phyloP scores from a whole-genome alignment of 2,113 vertebrate species.

The Hystrix cristata region DNA sequence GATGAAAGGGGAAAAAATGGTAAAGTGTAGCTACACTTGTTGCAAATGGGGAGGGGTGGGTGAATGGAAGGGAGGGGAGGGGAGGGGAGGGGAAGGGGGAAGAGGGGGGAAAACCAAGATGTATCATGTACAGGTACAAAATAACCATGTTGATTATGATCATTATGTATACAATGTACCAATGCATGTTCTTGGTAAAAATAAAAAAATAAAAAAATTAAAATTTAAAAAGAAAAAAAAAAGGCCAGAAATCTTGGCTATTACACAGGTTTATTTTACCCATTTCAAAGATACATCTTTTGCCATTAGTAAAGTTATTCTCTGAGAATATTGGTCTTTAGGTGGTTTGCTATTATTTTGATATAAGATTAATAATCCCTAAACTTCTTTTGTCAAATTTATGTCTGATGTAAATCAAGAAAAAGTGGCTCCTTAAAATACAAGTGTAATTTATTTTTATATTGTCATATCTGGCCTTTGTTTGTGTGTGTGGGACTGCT shows the following conservation, averaged over 20 bases:
- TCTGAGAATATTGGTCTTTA: constrained; percentile 34
- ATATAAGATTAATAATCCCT: constrained; percentile 15
- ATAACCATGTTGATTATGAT: too few species aligned
- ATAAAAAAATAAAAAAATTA: too few species aligned
- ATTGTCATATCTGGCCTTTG: background rate
- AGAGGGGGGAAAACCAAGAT: too few species aligned
- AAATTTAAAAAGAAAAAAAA: background rate
- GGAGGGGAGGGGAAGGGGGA: too few species aligned
- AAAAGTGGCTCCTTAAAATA: background rate
- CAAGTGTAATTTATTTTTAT: constrained; percentile 9
- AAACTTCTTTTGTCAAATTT: constrained; percentile 66
- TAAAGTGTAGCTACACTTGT: too few species aligned
- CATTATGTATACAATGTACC: too few species aligned
- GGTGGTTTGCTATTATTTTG: constrained; percentile 61
- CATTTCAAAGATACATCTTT: background rate
- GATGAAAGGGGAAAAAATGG: too few species aligned
- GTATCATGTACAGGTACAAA: too few species aligned
- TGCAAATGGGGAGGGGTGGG: too few species aligned
- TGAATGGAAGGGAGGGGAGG: too few species aligned
- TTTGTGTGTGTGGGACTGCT: background rate
- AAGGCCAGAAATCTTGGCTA: background rate
- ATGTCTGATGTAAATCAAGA: background rate
- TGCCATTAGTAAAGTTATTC: background rate
- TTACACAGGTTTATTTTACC: background rate
- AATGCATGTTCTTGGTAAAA: too few species aligned